Conservation (phyloP, 2,888 invertebrate species). For the Hipparchia semele region DNA sequence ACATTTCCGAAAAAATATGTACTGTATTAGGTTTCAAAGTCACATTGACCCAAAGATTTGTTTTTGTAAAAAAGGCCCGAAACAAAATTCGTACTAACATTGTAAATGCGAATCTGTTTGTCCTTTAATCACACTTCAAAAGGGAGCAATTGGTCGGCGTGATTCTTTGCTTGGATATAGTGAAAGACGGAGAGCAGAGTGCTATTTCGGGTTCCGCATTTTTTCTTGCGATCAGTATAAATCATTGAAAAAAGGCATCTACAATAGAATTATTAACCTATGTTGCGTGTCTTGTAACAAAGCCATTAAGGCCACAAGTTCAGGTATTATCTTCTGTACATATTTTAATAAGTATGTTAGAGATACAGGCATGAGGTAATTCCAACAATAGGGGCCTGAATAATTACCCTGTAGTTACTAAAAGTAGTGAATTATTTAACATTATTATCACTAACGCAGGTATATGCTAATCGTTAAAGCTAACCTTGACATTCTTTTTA, state of each 20-base stretch:
- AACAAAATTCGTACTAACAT: no score
- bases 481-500: slow-evolving; percentile 70
- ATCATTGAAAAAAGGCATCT: background rate
- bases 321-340: slow-evolving; percentile 18
- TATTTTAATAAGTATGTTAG: slow-evolving; percentile 23
- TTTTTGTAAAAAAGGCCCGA: no score
- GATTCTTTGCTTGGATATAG: no score
- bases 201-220: no score
- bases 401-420: slow-evolving; percentile 46
- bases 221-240: background rate
- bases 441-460: slow-evolving; percentile 57
- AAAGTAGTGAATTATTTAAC: slow-evolving; percentile 46
- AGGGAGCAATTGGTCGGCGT: no score
- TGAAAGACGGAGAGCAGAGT: no score
- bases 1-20: no score
- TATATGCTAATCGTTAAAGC: slow-evolving; percentile 56
- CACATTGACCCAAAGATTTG: no score
- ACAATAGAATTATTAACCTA: slow-evolving; percentile 25
- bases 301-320: slow-evolving; percentile 24
- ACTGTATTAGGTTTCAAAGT: no score
- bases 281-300: slow-evolving; percentile 19
- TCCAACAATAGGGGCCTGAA: slow-evolving; percentile 48
- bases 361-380: slow-evolving; percentile 29
- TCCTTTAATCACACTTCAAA: no score
- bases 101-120: no score